A percentile compares a stretch with the other conserved stretches of the same genome.
These are phyloP conservation scores for Leucania comma DNA, from an alignment of 2,888 invertebrate genomes.

Conservation along the genomic window DNA sequence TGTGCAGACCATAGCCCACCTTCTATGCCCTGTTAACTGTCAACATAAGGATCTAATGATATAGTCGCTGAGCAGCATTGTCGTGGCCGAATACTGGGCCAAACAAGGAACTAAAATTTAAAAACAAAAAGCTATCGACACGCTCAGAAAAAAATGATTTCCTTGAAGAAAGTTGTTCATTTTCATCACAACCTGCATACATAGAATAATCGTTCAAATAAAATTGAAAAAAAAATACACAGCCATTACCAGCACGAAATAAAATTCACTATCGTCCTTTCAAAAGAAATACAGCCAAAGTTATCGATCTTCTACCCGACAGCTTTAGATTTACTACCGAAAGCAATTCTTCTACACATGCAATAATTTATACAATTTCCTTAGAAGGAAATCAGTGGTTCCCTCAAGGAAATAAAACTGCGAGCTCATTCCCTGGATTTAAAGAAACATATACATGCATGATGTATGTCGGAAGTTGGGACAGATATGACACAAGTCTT, in stretches of 20 bases:
- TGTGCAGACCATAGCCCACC: too few species aligned
- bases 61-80: too few species aligned
- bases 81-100: too few species aligned
- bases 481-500: constrained; percentile 26
- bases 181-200: too few species aligned
- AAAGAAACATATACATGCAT: constrained; percentile 20
- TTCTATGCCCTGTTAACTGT: too few species aligned
- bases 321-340: constrained; percentile 49
- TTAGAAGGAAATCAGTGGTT: constrained; percentile 53
- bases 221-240: not conserved
- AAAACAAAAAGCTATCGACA: too few species aligned
- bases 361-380: constrained; percentile 62
- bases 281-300: constrained; percentile 36
- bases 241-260: not conserved
- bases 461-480: constrained; percentile 37
- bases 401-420: constrained; percentile 46
- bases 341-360: constrained; percentile 52
- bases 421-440: constrained; percentile 41
- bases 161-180: too few species aligned
- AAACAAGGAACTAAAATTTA: too few species aligned
- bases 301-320: constrained; percentile 33
- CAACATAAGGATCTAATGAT: too few species aligned
- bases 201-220: too few species aligned
- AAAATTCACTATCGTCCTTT: constrained; percentile 8
- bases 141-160: too few species aligned